Conservation (phyloP, 2,113 vertebrate species). For the Nothocercus nigrocapillus region DNA sequence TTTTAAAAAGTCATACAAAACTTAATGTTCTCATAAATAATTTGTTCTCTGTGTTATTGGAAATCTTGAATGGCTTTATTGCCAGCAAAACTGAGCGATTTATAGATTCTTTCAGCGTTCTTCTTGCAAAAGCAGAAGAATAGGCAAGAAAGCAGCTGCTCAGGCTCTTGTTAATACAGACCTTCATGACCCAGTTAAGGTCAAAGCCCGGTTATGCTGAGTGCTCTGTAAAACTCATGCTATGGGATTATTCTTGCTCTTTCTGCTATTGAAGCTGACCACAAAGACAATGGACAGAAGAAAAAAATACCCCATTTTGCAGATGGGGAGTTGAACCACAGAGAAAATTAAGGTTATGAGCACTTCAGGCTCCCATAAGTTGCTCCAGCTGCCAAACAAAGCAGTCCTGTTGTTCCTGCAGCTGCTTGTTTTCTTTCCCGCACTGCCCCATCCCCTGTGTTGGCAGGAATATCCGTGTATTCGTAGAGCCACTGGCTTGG, state of each 20-base stretch:
- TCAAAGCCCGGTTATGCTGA: constrained; percentile 33
- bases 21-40: constrained; percentile 2
- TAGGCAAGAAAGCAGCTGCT: constrained; percentile 54
- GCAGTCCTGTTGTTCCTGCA: constrained; percentile 45
- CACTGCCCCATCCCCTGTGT: background rate
- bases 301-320: constrained; percentile 21
- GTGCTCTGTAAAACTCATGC: constrained; percentile 26
- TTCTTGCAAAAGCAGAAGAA: constrained; percentile 32
- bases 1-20: background rate
- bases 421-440: constrained; percentile 35
- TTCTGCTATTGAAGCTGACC: constrained; percentile 42
- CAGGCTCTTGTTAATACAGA: constrained; percentile 41
- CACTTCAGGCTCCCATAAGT: background rate
- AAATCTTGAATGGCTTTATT: constrained; percentile 13
- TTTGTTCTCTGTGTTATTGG: constrained; percentile 1
- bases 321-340: constrained; percentile 38
- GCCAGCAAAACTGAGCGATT: constrained; percentile 38
- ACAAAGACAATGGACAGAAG: constrained; percentile 3
- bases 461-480: background rate
- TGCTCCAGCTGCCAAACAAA: constrained; percentile 57
- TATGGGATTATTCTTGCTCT: constrained; percentile 42
- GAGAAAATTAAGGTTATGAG: constrained; percentile 30
- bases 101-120: constrained; percentile 33
- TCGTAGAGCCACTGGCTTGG: background rate
- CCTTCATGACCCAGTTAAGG: constrained; percentile 52